Percentiles rank a stretch among this genome's conserved stretches.
Evolutionary conservation across 1,140 invertebrate species (phyloP).

Genomic region (Tribolium castaneum): DNA sequence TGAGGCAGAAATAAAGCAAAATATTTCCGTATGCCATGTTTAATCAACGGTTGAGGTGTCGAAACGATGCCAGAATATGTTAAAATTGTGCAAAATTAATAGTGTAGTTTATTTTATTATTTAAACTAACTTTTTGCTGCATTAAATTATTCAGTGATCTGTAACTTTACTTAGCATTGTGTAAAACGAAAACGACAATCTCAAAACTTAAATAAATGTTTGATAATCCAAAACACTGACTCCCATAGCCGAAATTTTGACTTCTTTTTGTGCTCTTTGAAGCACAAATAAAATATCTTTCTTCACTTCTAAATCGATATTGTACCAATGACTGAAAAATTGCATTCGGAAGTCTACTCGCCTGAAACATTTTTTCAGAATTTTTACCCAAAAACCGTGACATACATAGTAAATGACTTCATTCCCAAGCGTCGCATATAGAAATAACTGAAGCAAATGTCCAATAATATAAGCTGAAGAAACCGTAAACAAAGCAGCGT

Average conservation of each 20-base stretch:
- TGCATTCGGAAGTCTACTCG: background rate
- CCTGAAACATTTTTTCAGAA: slow-evolving; percentile 17
- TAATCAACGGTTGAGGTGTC: no score
- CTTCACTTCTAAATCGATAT: background rate
- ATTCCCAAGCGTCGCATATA: slow-evolving; percentile 27
- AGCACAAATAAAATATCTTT: slow-evolving; percentile 40
- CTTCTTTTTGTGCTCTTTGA: slow-evolving; percentile 22
- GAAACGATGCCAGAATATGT: no score
- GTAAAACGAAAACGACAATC: slow-evolving; percentile 44
- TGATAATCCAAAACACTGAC: slow-evolving; percentile 9
- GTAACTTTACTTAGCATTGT: slow-evolving; percentile 24
- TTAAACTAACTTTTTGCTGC: background rate
- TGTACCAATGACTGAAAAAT: slow-evolving; percentile 44
- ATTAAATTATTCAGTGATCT: background rate
- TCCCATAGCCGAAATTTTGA: slow-evolving; percentile 22
- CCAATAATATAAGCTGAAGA: slow-evolving; percentile 6
- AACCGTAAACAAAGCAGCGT: background rate
- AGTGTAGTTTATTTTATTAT: background rate
- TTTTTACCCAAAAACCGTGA: background rate
- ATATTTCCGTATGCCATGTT: no score
- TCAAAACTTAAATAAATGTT: slow-evolving; percentile 40
- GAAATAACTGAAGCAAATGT: slow-evolving; percentile 26
- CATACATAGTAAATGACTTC: slow-evolving; percentile 24
- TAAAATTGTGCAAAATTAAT: no score
- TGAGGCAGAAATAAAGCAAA: background rate